phyloP scores from a whole-genome alignment of 2,888 invertebrate species.

The Coelinius sp. region DNA sequence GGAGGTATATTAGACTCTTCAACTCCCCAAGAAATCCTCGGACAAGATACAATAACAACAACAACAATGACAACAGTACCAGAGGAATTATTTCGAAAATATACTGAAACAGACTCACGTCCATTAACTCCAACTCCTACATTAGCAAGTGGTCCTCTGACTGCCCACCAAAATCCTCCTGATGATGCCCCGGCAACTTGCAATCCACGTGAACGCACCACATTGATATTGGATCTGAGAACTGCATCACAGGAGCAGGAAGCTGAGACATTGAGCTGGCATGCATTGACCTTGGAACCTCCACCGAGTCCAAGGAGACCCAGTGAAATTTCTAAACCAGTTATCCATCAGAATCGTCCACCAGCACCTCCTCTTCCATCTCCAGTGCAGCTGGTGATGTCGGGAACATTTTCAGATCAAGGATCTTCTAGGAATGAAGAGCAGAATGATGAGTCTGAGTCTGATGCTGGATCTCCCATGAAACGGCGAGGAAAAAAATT shows the following conservation, averaged over 20 bases:
- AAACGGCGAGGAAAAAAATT: slow-evolving; percentile 62
- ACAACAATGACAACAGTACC: slow-evolving; percentile 59
- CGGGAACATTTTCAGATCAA: not conserved
- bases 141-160: slow-evolving; percentile 75
- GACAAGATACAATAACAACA: slow-evolving; percentile 37
- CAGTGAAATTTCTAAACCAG: slow-evolving; percentile 50
- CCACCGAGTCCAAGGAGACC: slow-evolving; percentile 55
- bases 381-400: slow-evolving; percentile 21
- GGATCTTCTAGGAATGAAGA: slow-evolving; percentile 37
- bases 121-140: slow-evolving; percentile 87
- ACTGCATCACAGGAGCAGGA: slow-evolving; percentile 57
- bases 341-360: slow-evolving; percentile 29
- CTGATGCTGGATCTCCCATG: slow-evolving; percentile 50
- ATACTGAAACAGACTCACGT: slow-evolving; percentile 88
- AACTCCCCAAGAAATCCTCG: slow-evolving; percentile 12
- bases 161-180: slow-evolving; percentile 46
- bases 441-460: slow-evolving; percentile 50
- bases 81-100: slow-evolving; percentile 73
- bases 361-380: slow-evolving; percentile 42
- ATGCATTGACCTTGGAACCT: slow-evolving; percentile 62
- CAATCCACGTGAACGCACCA: slow-evolving; percentile 64
- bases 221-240: slow-evolving; percentile 69
- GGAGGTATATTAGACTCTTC: slow-evolving; percentile 36
- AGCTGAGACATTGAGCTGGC: slow-evolving; percentile 66
- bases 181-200: slow-evolving; percentile 56